Base-by-base conservation (phyloP, 2,888 invertebrate species). In the Noctuana brunneofusca region DNA sequence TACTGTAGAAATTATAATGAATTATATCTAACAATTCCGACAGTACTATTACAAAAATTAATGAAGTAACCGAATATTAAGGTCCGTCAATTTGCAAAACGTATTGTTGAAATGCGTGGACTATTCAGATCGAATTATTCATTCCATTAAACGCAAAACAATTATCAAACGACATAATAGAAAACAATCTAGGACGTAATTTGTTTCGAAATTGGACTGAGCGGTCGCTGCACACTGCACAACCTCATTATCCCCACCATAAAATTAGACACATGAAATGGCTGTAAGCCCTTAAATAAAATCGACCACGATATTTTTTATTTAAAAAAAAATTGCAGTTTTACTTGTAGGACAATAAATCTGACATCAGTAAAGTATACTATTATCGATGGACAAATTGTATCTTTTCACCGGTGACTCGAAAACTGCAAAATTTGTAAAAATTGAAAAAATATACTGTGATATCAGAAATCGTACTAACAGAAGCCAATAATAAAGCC, bases 181-280 rank as follows among this genome's bases (percentile, higher is more conserved):
- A 69, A 70, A 68, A 70, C 65, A 69, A 69, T 66, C 64, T 65
- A 49, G 68, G 60, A 59, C 64, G 67, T 68, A 69, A 73, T 73
- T 72, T 72, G 68, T 69, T 68, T 66, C 64, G 64, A 67, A 71
- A 71, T 71, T 71, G 70, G 60, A 67, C 65, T 63, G 65, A 65
- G 52, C 30, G 65, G 63, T 64, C 67, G 66, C 59, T 63, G 67
- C 67, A 63, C 65, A 58, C 67, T 63, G 41, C 64, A 60, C 64
- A 60, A 54, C 43, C 55, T 69, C 71, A 74, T 72, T 68, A 74
- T 72, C 69, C 69, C 58, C 60, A 38, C 65, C 64, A 69, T 72
- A 65, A 72, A 75, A 74, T 72, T 71, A 50, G 30, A 38, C 16
- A 24, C 32, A 49, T 35, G 24, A 24, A 49, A 24, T 27, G 9